Conservation (phyloP, 2,113 vertebrate genomes). For the Bucco capensis region DNA sequence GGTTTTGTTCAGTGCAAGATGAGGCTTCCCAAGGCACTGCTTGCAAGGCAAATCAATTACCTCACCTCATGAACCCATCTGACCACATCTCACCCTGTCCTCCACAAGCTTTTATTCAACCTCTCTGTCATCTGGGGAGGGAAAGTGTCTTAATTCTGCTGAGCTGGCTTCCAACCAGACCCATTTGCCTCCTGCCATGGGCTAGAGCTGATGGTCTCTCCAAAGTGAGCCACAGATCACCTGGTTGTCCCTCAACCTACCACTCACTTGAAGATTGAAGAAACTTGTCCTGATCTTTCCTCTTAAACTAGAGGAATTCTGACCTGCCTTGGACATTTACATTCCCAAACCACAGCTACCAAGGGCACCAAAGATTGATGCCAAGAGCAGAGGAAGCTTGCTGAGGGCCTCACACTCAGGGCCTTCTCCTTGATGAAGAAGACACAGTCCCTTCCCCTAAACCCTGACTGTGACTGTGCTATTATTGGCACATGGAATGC, state of each 20-base stretch:
- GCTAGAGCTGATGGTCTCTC: background rate
- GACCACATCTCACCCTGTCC: background rate
- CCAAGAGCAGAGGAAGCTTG: background rate
- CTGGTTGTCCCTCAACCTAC: background rate
- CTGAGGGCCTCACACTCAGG: background rate
- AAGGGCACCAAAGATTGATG: background rate
- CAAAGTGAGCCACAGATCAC: background rate
- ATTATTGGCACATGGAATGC: background rate
- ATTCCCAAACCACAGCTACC: background rate
- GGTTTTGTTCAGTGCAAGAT: background rate
- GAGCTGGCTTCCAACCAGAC: background rate
- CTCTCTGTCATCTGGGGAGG: background rate
- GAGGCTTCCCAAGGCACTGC: background rate
- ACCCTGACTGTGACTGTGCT: background rate
- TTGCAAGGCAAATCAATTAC: background rate
- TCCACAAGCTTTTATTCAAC: background rate
- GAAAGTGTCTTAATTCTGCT: background rate
- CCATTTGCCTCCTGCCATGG: background rate
- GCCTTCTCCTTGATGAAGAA: background rate
- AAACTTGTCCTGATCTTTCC: background rate
- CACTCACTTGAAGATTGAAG: background rate
- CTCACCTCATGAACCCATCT: background rate
- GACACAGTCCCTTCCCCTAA: background rate
- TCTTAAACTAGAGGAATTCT: background rate
- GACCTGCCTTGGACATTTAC: background rate